phyloP scores from a whole-genome alignment of 2,113 vertebrate species.

The Crotalus viridis region DNA sequence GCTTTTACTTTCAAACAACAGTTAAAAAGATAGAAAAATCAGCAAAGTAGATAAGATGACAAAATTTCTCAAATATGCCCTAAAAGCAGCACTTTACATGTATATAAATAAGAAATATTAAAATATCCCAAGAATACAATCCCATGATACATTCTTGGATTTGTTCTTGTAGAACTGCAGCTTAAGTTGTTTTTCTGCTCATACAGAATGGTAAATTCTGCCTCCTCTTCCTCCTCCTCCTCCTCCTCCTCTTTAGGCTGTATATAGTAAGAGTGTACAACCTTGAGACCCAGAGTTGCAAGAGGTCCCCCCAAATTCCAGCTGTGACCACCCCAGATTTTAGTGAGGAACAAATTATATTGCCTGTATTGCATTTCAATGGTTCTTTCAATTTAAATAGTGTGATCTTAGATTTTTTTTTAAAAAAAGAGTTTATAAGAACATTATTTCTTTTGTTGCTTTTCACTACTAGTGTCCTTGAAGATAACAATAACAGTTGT shows the following conservation, averaged over 20 bases:
- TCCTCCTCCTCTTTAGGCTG: neutral
- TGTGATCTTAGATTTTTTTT: neutral
- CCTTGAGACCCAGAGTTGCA: neutral
- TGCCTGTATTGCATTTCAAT: neutral
- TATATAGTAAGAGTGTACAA: neutral
- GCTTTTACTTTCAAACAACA: neutral
- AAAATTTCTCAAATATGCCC: neutral
- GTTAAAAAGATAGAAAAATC: neutral
- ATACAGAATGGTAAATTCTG: neutral
- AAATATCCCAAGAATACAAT: neutral
- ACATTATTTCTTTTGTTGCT: neutral
- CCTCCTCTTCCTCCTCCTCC: neutral
- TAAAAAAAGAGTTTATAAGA: neutral
- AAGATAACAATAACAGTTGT: neutral
- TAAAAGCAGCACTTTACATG: neutral
- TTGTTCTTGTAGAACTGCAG: neutral
- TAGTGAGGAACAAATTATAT: neutral
- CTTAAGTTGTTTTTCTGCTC: neutral
- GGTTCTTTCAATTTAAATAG: neutral
- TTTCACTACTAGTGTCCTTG: neutral
- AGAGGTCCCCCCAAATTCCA: neutral
- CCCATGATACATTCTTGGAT: neutral
- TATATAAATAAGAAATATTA: neutral
- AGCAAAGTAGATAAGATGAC: neutral
- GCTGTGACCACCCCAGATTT: neutral